Base-by-base conservation (phyloP, 1,140 invertebrate species). In the Galendromus occidentalis region DNA sequence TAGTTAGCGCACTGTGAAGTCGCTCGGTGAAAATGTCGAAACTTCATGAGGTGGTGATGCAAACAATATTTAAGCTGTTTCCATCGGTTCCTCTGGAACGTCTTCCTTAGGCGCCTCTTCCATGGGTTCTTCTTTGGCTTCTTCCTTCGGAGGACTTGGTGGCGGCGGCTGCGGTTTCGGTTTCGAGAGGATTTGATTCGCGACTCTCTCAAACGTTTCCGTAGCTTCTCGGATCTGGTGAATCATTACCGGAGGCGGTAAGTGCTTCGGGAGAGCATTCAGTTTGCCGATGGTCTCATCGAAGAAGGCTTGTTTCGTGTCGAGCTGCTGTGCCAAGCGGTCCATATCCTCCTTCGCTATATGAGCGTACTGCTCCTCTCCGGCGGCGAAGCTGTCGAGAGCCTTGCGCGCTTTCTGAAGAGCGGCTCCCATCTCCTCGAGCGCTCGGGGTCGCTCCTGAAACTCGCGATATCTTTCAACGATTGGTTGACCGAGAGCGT, bases 361-460 rank as follows among this genome's bases (percentile, higher is more conserved):
- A 44, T 96, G 91, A 55, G 82, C 78, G 74, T 86, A 95, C 72
- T 88, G 88, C 64, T 84, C 79, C 72, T 88, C 85, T 2, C 85
- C 84, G 44, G 80, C 79, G 28, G 79, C 79, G 69, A 71, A 79
- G 44, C 79, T 78, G 69, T 87, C 84, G 1, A 90, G 71, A 30
- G 82, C 83, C 74, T 91, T 90, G 64, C 83, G 83, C 0, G 84
- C 82, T 44, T 85, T 72, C 70, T 87, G 84, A 25, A 95, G 78
- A 33, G 82, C 76, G 44, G 79, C 76, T 64, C 82, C 81, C 22
- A 92, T 81, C 69, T 88, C 85, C 67, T 92, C 86, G 44, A 92
- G 78, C 0, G 83, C 85, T 0, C 74, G 73, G 1, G 85, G 85
- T 69, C 88, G 81, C 1, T 84, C 79, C 72, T 90, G 84, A 68